These are phyloP conservation scores for Charaxes varanes DNA, from an alignment of 1,140 invertebrate species.

Conservation along the genomic window DNA sequence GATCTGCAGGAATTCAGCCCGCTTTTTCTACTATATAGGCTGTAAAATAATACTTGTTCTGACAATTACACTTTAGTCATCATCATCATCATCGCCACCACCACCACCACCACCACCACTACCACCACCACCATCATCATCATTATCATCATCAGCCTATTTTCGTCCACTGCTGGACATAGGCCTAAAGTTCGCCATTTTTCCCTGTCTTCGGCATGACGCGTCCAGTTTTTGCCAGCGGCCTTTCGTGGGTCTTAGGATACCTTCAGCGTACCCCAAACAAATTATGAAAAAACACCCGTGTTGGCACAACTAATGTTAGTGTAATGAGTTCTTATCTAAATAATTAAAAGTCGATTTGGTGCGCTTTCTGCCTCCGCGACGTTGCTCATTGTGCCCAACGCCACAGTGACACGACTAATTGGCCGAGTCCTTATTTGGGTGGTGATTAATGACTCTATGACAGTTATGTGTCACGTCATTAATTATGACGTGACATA, in stretches of 20 bases:
- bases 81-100: no score
- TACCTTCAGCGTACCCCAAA: constrained; percentile 28
- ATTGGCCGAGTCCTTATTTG: constrained; percentile 49
- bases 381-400: constrained; percentile 23
- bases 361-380: constrained; percentile 47
- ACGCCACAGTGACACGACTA: constrained; percentile 25
- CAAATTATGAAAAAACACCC: constrained; percentile 31
- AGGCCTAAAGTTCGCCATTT: no score
- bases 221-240: no score
- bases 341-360: constrained; percentile 72
- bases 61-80: no score
- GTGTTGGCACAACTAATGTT: constrained; percentile 57
- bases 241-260: constrained; percentile 9
- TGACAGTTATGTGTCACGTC: constrained; percentile 31
- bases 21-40: no score
- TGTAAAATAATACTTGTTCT: no score
- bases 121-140: no score
- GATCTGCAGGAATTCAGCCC: no score
- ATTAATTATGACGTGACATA: constrained; percentile 9
- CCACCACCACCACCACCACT: no score
- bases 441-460: constrained; percentile 44
- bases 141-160: no score
- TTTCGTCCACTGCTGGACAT: no score
- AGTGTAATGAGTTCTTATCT: constrained; percentile 64
- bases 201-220: no score